A percentile compares a stretch with the other conserved stretches of the same genome.
These are phyloP conservation scores for Eulithis testata DNA, from an alignment of 2,888 invertebrate genomes.

Conservation along the genomic window DNA sequence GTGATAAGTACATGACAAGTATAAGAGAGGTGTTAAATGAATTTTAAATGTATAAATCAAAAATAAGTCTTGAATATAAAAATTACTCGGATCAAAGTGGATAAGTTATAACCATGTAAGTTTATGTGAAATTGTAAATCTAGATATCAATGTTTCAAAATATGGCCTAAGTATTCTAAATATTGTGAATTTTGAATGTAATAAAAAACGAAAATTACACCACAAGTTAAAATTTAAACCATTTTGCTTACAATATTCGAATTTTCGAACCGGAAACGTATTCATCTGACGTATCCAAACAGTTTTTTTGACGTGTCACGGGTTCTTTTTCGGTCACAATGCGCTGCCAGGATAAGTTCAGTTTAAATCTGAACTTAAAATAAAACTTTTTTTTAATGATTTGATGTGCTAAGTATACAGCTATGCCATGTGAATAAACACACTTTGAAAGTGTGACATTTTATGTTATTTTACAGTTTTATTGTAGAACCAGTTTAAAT, in stretches of 20 bases:
- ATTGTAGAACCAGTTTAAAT: conserved; percentile 78
- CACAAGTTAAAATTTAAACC: neutral
- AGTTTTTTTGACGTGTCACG: too few relatives aligned
- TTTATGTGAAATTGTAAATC: conserved; percentile 6
- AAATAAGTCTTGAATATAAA: conserved; percentile 14
- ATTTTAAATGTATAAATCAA: conserved; percentile 28
- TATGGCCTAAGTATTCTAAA: conserved; percentile 4
- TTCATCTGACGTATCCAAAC: too few relatives aligned
- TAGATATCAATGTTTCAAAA: conserved; percentile 3
- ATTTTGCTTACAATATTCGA: too few relatives aligned
- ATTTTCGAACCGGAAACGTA: too few relatives aligned
- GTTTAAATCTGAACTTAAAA: neutral
- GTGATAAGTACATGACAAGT: conserved; percentile 49
- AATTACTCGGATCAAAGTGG: conserved; percentile 11
- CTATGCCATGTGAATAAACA: conserved; percentile 28
- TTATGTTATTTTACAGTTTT: conserved; percentile 75
- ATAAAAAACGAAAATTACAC: neutral
- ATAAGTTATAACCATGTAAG: conserved; percentile 7
- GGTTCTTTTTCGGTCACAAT: conserved; percentile 1
- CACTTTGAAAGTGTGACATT: conserved; percentile 63
- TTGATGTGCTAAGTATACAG: conserved; percentile 3
- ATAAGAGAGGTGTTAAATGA: conserved; percentile 29
- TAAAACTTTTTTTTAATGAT: neutral
- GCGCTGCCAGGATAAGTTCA: neutral
- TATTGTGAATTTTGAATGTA: neutral